These are phyloP conservation scores for Oenanthe oenanthe DNA, from an alignment of 2,113 vertebrate species.

Conservation along the genomic window DNA sequence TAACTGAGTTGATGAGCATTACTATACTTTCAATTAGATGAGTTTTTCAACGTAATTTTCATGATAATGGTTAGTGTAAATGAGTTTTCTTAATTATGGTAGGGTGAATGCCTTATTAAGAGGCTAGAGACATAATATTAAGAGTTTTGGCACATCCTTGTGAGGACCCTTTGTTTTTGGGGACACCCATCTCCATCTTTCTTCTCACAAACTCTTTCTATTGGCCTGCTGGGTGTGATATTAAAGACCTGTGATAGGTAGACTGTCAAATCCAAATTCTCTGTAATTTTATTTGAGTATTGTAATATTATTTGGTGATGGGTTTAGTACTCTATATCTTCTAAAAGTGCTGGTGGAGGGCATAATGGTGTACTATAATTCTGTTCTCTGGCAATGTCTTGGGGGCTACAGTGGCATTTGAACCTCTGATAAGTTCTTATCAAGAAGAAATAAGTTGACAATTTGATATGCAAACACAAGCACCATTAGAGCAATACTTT, in stretches of 20 bases:
- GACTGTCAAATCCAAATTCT: not conserved
- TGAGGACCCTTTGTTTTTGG: not conserved
- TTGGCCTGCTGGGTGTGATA: not conserved
- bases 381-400: not conserved
- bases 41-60: not conserved
- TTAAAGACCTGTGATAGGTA: not conserved
- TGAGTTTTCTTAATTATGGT: conserved; percentile 7
- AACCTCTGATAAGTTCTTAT: not conserved
- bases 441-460: not conserved
- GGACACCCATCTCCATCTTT: not conserved
- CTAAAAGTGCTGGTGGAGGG: not conserved
- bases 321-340: not conserved
- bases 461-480: not conserved
- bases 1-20: conserved; percentile 5
- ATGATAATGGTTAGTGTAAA: not conserved
- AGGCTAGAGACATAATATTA: not conserved
- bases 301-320: not conserved
- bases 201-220: not conserved
- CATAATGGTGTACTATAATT: not conserved
- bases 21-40: not conserved
- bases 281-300: not conserved
- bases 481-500: not conserved
- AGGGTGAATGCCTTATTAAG: not conserved
- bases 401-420: not conserved
- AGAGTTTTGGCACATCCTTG: not conserved